A percentile compares a stretch with the other conserved stretches of the same genome.
These are phyloP conservation scores for Cheilinus undulatus DNA, from an alignment of 2,113 vertebrate species.

Conservation along the genomic window DNA sequence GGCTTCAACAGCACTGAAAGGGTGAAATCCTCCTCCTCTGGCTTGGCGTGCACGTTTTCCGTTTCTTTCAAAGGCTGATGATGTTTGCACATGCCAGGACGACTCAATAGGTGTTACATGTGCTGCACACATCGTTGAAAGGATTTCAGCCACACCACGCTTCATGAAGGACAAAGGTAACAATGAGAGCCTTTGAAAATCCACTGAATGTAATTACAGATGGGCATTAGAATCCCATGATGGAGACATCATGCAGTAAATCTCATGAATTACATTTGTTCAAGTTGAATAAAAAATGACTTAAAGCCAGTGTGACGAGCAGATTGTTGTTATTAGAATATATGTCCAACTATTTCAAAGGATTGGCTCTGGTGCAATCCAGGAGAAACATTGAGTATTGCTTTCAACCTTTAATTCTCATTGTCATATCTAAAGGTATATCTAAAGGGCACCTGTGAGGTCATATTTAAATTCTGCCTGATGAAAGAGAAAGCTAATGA, in stretches of 20 bases:
- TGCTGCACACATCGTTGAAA: slow-evolving; percentile 1
- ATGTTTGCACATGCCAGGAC: slow-evolving; percentile 19
- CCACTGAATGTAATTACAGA: slow-evolving; percentile 15
- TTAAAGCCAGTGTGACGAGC: not conserved
- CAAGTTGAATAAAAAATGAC: slow-evolving; percentile 13
- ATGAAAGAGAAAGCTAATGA: not conserved
- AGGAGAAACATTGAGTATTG: not conserved
- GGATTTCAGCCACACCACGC: not conserved
- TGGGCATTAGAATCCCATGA: not conserved
- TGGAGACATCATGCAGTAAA: slow-evolving; percentile 7
- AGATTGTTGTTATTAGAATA: not conserved
- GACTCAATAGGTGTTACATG: slow-evolving; percentile 7
- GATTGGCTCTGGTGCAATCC: not conserved
- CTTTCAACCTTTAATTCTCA: not conserved
- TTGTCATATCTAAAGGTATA: not conserved
- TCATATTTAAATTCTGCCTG: no score
- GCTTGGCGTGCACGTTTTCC: slow-evolving; percentile 6
- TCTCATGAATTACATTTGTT: slow-evolving; percentile 12
- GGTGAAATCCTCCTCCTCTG: not conserved
- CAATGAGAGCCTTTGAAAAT: slow-evolving; percentile 18
- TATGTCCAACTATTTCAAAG: not conserved
- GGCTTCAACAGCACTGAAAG: slow-evolving; percentile 8
- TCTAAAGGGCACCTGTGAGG: no score
- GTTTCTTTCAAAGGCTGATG: slow-evolving; percentile 7
- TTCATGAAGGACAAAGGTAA: slow-evolving; percentile 23